phyloP scores from a whole-genome alignment of 1,140 invertebrate species.

The Temnothorax nylanderi region DNA sequence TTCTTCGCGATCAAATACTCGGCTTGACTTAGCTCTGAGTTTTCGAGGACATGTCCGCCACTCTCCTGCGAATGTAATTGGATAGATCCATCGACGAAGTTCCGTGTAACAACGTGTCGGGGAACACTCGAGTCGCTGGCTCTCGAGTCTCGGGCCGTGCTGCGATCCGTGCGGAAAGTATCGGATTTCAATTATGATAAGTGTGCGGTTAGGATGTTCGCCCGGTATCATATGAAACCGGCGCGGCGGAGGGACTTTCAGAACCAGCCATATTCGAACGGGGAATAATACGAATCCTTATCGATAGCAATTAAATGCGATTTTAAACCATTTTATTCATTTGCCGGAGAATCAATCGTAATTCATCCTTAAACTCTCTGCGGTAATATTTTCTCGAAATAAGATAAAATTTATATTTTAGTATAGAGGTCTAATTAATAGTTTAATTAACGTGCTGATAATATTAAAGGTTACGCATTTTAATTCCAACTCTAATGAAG shows the following conservation, averaged over 20 bases:
- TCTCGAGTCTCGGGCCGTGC: conserved; percentile 53
- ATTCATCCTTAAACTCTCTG: not conserved
- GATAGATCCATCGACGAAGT: conserved; percentile 53
- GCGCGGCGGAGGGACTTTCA: conserved; percentile 1
- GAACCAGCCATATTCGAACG: not conserved
- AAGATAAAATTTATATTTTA: not conserved
- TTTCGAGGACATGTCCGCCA: conserved; percentile 41
- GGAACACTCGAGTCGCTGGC: conserved; percentile 49
- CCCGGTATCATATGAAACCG: conserved; percentile 31
- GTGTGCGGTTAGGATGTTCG: conserved; percentile 54
- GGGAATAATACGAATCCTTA: conserved; percentile 7
- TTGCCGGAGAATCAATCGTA: not conserved
- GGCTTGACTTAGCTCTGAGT: conserved; percentile 21
- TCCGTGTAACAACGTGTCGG: conserved; percentile 57
- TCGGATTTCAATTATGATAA: conserved; percentile 62
- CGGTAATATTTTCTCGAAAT: not conserved
- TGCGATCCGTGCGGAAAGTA: conserved; percentile 60
- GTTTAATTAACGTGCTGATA: not conserved
- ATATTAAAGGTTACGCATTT: not conserved
- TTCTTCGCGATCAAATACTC: conserved; percentile 35
- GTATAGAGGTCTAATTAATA: not conserved
- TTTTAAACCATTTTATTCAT: not conserved
- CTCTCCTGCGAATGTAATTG: conserved; percentile 43
- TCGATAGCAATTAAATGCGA: conserved; percentile 22
- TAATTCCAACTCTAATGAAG: not conserved